Base-by-base conservation (phyloP, 2,888 invertebrate species). In the Mesorhabditis spiculigera region DNA sequence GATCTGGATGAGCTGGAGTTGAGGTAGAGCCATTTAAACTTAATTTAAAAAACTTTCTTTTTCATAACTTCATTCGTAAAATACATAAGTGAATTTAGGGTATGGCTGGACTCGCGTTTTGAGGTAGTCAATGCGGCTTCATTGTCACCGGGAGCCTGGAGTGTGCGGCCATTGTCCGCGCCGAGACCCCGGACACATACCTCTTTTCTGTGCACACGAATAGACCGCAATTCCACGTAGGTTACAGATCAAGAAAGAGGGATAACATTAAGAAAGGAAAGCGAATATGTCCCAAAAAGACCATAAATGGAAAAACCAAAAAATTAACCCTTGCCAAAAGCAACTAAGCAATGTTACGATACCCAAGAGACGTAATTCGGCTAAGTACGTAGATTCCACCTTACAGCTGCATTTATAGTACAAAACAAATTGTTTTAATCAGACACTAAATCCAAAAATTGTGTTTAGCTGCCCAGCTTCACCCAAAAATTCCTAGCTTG, bases 21-120 rank as follows among this genome's bases (percentile, higher is more conserved):
- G 62, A 62, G 43, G 41, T 66, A 58, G 42, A 66, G 73, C 28
- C 28, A 28, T 28, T 28, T n/a, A 44, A 62, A 71, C 43, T 73
- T 66, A 41, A 10, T 13, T 5, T 16, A 70, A 44, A 13, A 70
- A 28, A 6, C 63, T 3, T n/a, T 16, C 44, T 5, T 42, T 28
- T 43, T n/a, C 3, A 5, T 28, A 65, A 65, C 4, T 41, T n/a
- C 65, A 5, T 1, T 28, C 28, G 28, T 28, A 13, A 65, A 65
- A 65, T 65, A 10, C 13, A 65, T 44, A 5, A 5, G 65, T 5
- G 13, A 63, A 62, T 76, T 62, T 66, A 79, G 81, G 68, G 61
- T 81, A n/a, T 83, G 79, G 76, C 70, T 83, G 10, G 83, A 83
- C 70, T 73, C 79, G 13, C 72, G 82, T 44, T 66, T 83, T 16